Base-by-base conservation (phyloP, 2,797 vertebrate genomes). In the Anguilla megastoma region DNA sequence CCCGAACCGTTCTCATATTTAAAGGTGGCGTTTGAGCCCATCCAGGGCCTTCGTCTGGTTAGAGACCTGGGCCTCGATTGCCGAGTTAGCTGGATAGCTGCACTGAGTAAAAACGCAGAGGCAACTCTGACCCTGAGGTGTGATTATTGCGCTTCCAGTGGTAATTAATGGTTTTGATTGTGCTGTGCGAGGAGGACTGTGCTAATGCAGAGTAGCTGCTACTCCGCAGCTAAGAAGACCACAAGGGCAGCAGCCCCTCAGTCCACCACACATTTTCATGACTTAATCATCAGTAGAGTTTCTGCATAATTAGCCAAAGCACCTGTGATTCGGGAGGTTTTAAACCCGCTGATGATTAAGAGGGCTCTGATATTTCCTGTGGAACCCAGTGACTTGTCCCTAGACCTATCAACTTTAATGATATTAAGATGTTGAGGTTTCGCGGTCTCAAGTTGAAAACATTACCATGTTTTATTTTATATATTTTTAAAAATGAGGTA, bases 261-360 rank as follows among this genome's bases (percentile, higher is more conserved):
- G 36, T 58, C 69, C 84, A 88, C 69, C 84, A 86, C 58, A 21
- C 18, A 14, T 52, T 41, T 9, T 58, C 71, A 82, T 83, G 58
- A 86, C 85, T 36, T 86, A 82, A 86, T 85, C 52, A 88, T 66
- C 52, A 84, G 24, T 48, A 16, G 10, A 1, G 27, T 86, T 60
- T 86, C 56, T 36, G 36, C 87, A 88, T 85, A 56, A 76, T 88
- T 79, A 86, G 30, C 63, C 56, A 86, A 66, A 86, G 52, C 56
- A 82, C 88, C 74, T 80, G 85, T 48, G 84, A 88, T 88, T 85
- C 60, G 5, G 5, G 33, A 33, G n/a, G 5, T 54, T 79, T 85
- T 85, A 48, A 86, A 85, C 33, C 52, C 36, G 71, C 71, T 41
- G 7, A n/a, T 88, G 80, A 80, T 85, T 86, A 80, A 9, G 41